A percentile compares a stretch with the other conserved stretches of the same genome.
These are phyloP conservation scores for Alexandromys fortis DNA, from an alignment of 2,113 vertebrate genomes.

Conservation along the genomic window DNA sequence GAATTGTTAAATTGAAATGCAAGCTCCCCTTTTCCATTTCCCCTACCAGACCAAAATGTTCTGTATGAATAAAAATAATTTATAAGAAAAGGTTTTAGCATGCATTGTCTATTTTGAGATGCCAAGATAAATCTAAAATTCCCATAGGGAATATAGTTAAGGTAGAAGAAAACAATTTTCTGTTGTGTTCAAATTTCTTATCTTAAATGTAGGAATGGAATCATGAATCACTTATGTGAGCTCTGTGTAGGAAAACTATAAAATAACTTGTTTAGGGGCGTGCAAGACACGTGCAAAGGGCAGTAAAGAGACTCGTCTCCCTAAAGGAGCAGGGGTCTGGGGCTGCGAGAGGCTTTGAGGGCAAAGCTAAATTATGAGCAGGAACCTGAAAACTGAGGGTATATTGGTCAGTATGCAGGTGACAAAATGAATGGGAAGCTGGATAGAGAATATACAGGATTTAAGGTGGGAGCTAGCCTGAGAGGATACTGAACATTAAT, in stretches of 20 bases:
- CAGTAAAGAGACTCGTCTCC: neutral
- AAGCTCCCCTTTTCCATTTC: neutral
- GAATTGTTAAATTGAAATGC: neutral
- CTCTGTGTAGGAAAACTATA: conserved; percentile 19
- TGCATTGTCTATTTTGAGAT: conserved; percentile 23
- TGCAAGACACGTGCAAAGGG: neutral
- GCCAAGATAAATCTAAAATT: conserved; percentile 12
- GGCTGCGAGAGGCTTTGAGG: neutral
- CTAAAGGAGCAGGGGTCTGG: neutral
- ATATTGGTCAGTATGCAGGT: neutral
- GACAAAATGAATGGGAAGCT: neutral
- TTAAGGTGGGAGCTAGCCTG: neutral
- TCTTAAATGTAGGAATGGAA: conserved; percentile 29
- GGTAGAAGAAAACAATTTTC: conserved; percentile 21
- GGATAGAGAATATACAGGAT: neutral
- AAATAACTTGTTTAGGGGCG: neutral
- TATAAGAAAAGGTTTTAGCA: conserved; percentile 4
- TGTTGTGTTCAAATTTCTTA: conserved; percentile 52
- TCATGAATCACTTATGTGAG: neutral
- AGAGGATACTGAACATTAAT: conserved; percentile 26
- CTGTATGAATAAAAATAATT: conserved; percentile 48
- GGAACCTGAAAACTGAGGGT: neutral
- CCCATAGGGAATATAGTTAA: conserved; percentile 42
- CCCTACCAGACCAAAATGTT: neutral
- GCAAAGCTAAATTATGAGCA: neutral